Base-by-base conservation (phyloP, 2,797 vertebrate species). In the Pangasius macronema region DNA sequence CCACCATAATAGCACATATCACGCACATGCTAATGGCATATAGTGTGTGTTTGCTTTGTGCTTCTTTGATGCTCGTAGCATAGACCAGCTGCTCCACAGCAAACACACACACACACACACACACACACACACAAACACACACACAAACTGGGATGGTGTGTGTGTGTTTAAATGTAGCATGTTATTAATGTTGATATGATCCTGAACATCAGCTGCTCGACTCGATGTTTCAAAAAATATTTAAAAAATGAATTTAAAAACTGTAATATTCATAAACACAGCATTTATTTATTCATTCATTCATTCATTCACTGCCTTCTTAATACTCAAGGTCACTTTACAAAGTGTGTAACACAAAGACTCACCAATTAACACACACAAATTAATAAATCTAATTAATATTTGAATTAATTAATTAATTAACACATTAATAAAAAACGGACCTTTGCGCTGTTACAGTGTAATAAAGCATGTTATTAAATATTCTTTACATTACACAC, bases 121-220 rank as follows among this genome's bases (percentile, higher is more conserved):
- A 16, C n/a, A n/a, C n/a, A n/a, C 36, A 88, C 85, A 76, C 46
- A 16, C n/a, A n/a, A n/a, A n/a, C 36, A 88, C 85, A 89, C 82
- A 85, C 46, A 76, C 42, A 16, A 51, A 51, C 5, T 30, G 20
- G 46, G 6, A 30, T 76, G 73, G 9, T 49, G 24, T 5, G n/a
- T 55, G 70, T 22, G 68, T 22, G 36, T 72, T 49, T 9, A 42
- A 46, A 59, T 72, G 20, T n/a, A 20, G 22, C 2, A 27, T 2
- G 14, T 14, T 76, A 57, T 79, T 33, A 57, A 80, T 80, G 36
- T 80, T 59, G 20, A 61, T 81, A 42, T 81, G n/a, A 57, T 33
- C 13, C 18, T 77, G 46, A 51, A 53, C 75, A n/a, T 8, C 77
- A 81, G 53, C 18, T 10, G 18, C 20, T 42, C 1, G 3, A 39